Base-by-base conservation (phyloP, 1,140 invertebrate species). In the Calephelis virginiensis region DNA sequence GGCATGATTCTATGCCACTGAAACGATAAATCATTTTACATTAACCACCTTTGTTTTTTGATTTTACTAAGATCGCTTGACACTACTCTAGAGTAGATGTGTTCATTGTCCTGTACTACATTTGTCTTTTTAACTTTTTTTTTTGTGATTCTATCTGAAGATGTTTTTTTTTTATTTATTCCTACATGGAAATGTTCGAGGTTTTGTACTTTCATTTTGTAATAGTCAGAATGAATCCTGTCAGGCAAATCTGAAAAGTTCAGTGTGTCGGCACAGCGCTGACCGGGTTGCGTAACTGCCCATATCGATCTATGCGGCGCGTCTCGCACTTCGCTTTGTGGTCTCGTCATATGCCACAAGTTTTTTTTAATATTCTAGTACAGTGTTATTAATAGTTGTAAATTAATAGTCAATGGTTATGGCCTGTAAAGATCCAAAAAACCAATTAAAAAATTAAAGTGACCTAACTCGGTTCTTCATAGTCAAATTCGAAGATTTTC, bases 261-360 rank as follows among this genome's bases (percentile, higher is more conserved):
- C 67, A 74, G 76, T 73, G 66, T 76, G 71, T 77, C 70, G 73
- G 72, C 74, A 75, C 80, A 77, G 80, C 80, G 79, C 79, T 83
- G 77, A 81, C 77, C 72, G 75, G 77, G 81, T 90, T 90, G 88
- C 88, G 86, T 90, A 90, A 89, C 86, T 79, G 70, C 66, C 72
- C 70, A 79, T 88, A 90, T 90, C 81, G 88, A 90, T 90, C 82
- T 79, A 81, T 81, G 80, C 79, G 81, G 71, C 72, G 77, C 74
- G 72, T 70, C 76, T 75, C 75, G 84, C 78, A 83, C 75, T 79
- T 71, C 64, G 73, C 70, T 76, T 72, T 78, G 68, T 78, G 73
- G 71, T 76, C 71, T 72, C 70, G 65, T 76, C 71, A 76, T 77
- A 66, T 79, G 70, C 67, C 68, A 69, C 66, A 61, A 50, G 17